phyloP scores from a whole-genome alignment of 2,113 vertebrate genomes.

The Ophthalmolycus amberensis region DNA sequence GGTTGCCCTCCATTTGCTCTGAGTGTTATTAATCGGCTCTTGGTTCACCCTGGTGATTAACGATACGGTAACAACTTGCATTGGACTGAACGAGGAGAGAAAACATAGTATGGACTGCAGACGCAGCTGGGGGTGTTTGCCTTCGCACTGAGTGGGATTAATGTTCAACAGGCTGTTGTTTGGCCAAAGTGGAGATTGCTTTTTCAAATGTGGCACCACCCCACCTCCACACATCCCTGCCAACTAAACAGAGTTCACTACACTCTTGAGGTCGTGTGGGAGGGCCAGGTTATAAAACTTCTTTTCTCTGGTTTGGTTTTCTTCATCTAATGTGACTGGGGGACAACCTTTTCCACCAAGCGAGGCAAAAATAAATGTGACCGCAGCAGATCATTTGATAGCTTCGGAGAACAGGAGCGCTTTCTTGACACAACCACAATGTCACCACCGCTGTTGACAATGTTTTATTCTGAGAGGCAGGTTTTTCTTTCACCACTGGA shows the following conservation, averaged over 20 bases:
- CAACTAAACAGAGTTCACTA: conserved; percentile 10
- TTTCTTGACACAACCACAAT: conserved; percentile 54
- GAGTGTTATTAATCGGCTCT: conserved; percentile 77
- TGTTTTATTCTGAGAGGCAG: conserved; percentile 43
- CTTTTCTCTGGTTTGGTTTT: conserved; percentile 38
- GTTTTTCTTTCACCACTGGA: conserved; percentile 40
- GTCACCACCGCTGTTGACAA: conserved; percentile 48
- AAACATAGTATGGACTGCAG: conserved; percentile 45
- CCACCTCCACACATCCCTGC: conserved; percentile 22
- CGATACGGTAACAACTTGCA: conserved; percentile 56
- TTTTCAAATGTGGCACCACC: conserved; percentile 46
- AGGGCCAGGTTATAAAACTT: conserved; percentile 48
- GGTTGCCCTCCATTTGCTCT: conserved; percentile 75
- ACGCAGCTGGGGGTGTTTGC: conserved; percentile 72
- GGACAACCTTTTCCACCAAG: conserved; percentile 26
- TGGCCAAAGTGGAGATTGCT: conserved; percentile 58
- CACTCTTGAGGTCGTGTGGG: conserved; percentile 33
- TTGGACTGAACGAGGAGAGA: conserved; percentile 45
- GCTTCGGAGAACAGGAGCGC: conserved; percentile 44
- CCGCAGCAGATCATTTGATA: conserved; percentile 47
- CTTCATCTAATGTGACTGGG: conserved; percentile 22
- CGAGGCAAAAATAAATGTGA: conserved; percentile 38
- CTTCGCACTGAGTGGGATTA: conserved; percentile 69
- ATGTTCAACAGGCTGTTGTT: conserved; percentile 79
- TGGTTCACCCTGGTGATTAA: conserved; percentile 74